Evolutionary conservation across 2,797 vertebrate genomes (phyloP).

Genomic region (Phylloscopus collybita): DNA sequence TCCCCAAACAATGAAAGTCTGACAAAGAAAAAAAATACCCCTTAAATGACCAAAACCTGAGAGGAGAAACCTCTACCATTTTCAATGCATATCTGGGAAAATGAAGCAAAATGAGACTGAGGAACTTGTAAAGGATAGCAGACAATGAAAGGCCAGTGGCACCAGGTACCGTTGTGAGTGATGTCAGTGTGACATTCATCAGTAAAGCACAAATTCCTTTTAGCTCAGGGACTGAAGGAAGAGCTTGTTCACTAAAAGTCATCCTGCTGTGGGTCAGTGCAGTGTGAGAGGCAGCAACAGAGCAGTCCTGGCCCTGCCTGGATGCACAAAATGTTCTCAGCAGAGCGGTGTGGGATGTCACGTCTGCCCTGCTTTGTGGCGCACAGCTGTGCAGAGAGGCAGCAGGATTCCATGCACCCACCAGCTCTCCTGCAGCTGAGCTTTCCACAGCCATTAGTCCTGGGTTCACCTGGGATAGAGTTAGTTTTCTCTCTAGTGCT

Average conservation of each 20-base stretch:
- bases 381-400: not conserved
- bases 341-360: accelerated
- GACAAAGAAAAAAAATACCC: not conserved
- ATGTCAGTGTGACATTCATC: not conserved
- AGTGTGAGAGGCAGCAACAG: not conserved
- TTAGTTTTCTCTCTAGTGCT: not conserved
- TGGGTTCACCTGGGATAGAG: not conserved
- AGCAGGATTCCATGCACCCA: not conserved
- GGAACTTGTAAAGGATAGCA: not conserved
- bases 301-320: not conserved
- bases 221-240: not conserved
- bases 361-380: not conserved
- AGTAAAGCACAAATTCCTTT: not conserved
- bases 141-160: not conserved
- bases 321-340: accelerated
- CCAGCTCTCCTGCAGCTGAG: not conserved
- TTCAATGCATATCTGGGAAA: not conserved
- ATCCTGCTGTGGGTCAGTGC: not conserved
- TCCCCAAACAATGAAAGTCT: not conserved
- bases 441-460: not conserved
- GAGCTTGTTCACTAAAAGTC: not conserved
- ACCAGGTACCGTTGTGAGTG: not conserved
- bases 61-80: not conserved
- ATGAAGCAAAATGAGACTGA: not conserved
- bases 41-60: not conserved